A percentile compares a stretch with the other conserved stretches of the same genome.
phyloP scores from a whole-genome alignment of 2,888 invertebrate species.

The Calameuta idolon region DNA sequence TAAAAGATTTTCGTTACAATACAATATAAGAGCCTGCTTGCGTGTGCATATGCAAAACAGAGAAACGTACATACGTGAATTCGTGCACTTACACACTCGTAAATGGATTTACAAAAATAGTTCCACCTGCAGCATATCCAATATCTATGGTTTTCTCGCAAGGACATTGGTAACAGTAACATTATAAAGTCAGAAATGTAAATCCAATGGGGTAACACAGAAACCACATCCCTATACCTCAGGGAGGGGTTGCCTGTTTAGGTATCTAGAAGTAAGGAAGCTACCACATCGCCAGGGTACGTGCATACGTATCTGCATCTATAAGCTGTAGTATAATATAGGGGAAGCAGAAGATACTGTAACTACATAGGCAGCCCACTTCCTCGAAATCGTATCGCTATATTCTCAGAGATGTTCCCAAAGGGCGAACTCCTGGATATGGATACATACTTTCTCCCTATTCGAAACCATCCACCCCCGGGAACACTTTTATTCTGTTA shows the following conservation, averaged over 20 bases:
- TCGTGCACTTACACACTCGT: neutral
- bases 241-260: neutral
- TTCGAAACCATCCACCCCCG: slow-evolving; percentile 31
- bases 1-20: too few species aligned
- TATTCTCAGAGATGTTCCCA: slow-evolving; percentile 18
- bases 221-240: neutral
- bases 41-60: neutral
- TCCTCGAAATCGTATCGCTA: slow-evolving; percentile 29
- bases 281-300: neutral
- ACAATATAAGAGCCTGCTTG: too few species aligned
- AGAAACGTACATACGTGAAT: neutral
- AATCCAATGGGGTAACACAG: neutral
- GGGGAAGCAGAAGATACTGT: neutral
- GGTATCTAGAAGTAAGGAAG: neutral
- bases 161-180: neutral
- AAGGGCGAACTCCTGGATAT: slow-evolving; percentile 20
- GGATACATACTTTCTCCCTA: slow-evolving; percentile 49
- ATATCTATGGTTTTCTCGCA: neutral
- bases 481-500: slow-evolving; percentile 45
- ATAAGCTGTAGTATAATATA: neutral
- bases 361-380: slow-evolving; percentile 20
- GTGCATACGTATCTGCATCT: neutral
- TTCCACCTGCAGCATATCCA: neutral
- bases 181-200: neutral
- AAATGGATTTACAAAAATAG: neutral